phyloP scores from a whole-genome alignment of 2,888 invertebrate genomes.

The Polyommatus iphigenia region DNA sequence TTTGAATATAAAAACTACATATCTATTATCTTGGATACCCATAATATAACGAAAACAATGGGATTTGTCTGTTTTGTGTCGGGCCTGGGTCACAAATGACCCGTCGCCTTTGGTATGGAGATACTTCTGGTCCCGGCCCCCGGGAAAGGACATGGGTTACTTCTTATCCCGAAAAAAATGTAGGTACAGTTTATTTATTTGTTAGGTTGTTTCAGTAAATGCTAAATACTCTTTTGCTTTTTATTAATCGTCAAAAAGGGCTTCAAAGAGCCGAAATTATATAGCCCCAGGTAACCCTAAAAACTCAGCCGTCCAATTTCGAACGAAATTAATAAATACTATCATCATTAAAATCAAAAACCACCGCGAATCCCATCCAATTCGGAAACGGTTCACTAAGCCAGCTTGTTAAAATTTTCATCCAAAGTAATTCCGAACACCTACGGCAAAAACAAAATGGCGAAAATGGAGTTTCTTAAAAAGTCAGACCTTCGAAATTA shows the following conservation, averaged over 20 bases:
- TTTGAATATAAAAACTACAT: too few relatives aligned
- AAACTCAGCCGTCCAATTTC: not conserved
- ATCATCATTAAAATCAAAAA: constrained; percentile 24
- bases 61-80: too few relatives aligned
- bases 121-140: too few relatives aligned
- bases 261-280: not conserved
- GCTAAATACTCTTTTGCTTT: too few relatives aligned
- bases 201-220: too few relatives aligned
- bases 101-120: too few relatives aligned
- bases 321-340: constrained; percentile 28
- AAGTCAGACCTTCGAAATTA: constrained; percentile 79
- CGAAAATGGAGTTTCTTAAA: constrained; percentile 77
- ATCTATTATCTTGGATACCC: too few relatives aligned
- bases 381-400: constrained; percentile 37
- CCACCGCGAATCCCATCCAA: constrained; percentile 31
- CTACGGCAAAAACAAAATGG: constrained; percentile 51
- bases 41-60: too few relatives aligned
- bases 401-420: constrained; percentile 37
- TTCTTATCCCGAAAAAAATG: too few relatives aligned
- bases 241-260: not conserved
- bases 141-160: too few relatives aligned
- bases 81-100: too few relatives aligned
- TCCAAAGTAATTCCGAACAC: constrained; percentile 45
- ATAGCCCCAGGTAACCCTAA: not conserved
- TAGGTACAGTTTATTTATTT: too few relatives aligned